Evolutionary conservation across 92 coral and sea anemone genomes (phyloP), one percentile per base, ranked within the genome.

Genomic region (Pocillopora meandrina): DNA sequence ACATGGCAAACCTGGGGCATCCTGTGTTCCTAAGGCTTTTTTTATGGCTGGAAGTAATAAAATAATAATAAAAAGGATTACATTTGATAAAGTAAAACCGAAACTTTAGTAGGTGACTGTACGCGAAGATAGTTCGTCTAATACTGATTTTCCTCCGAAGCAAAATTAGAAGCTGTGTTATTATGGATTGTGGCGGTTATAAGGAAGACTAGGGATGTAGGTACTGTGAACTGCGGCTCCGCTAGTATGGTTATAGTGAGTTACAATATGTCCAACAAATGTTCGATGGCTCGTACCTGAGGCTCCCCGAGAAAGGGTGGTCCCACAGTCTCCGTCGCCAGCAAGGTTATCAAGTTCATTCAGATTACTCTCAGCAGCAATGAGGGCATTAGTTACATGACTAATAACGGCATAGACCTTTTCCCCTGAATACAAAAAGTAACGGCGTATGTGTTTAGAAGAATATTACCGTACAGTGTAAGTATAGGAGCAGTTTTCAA

Each of bases 241-340:
- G 8, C 8, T 42, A 3, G 52, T 42, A 42, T 42, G 52, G 52
- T 42, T 42, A 26, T 26, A 26, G 31, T 26, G 31, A 26, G 31
- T 26, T 1, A 26, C 31, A 26, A 26, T 26, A 1, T 26, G 31
- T 26, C 31, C 31, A 42, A 42, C 52, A 42, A 42, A 7, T 3
- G 2, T 56, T 58, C 11, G 26, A 20, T 23, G 17, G 6, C 13
- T 19, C 77, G 52, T 73, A 95, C 98, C 98, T 49, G 58, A 66
- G 12, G 97, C 98, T 60, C 98, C 99, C 62, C 93, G 93, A 61
- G 93, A 88, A 47, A 96, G 85, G 1, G 99, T 96, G 20, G 94
- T 69, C 16, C 99, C 99, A 86, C 99, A 96, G 67, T 96, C 99
- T 11, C 99, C 99, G 84, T 96, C 99, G 18, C 99, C 99, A 17